These are phyloP conservation scores for Melinaea marsaeus DNA, from an alignment of 2,888 invertebrate species.

Conservation along the genomic window DNA sequence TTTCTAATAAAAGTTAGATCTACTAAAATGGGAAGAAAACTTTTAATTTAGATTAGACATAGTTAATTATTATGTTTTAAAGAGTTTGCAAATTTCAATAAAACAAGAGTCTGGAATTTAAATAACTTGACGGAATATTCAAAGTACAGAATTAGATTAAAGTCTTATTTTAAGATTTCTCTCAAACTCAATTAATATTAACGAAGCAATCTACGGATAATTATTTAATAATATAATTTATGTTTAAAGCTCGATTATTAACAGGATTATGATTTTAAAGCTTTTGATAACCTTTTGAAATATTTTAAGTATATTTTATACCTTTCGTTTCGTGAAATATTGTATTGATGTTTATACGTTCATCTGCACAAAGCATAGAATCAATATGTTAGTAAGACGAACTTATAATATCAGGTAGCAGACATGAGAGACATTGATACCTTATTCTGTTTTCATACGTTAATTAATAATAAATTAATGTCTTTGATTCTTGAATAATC, in stretches of 20 bases:
- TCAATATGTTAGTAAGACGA: too few relatives aligned
- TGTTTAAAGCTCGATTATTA: background rate
- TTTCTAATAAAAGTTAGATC: background rate
- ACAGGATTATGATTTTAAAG: background rate
- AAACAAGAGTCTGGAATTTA: background rate
- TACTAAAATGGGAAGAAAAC: too few relatives aligned
- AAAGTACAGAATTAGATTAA: conserved; percentile 5
- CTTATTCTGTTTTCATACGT: too few relatives aligned
- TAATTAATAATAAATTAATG: too few relatives aligned
- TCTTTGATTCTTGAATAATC: too few relatives aligned
- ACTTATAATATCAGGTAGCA: too few relatives aligned
- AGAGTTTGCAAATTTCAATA: background rate
- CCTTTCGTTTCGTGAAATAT: too few relatives aligned
- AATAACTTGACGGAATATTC: background rate
- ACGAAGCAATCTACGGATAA: conserved; percentile 6
- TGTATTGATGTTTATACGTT: too few relatives aligned
- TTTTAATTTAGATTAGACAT: background rate
- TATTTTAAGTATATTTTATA: background rate
- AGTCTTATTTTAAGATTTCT: conserved; percentile 3
- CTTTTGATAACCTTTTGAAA: background rate
- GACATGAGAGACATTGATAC: too few relatives aligned
- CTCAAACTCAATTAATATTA: conserved; percentile 8
- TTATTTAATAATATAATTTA: conserved; percentile 5
- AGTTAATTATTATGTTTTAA: background rate
- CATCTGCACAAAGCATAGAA: too few relatives aligned